Conservation (phyloP, 2,113 vertebrate species). For the Danio rerio region GRCz12tu NC_133177.1:36339501-36340000, state of each 20-base stretch:
- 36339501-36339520: constrained; percentile 22
- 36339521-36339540: constrained; percentile 38
- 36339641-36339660: constrained; percentile 61
- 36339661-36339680: constrained; percentile 67
- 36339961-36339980: constrained; percentile 63
- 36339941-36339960: constrained; percentile 77
- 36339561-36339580: constrained; percentile 65
- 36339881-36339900: constrained; percentile 79
- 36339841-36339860: constrained; percentile 72
- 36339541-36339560: constrained; percentile 57
- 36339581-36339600: constrained; percentile 52
- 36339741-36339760: constrained; percentile 49
- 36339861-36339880: constrained; percentile 76
- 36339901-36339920: constrained; percentile 81
- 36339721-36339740: constrained; percentile 62
- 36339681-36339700: constrained; percentile 63
- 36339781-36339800: constrained; percentile 59
- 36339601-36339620: constrained; percentile 42
- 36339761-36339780: constrained; percentile 56
- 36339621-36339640: constrained; percentile 49
- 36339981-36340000: constrained; percentile 57
- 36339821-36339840: constrained; percentile 57
- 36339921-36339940: constrained; percentile 75
- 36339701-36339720: constrained; percentile 63
- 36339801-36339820: constrained; percentile 40